Evolutionary conservation across 1,140 invertebrate genomes (phyloP), one percentile per base, ranked within the genome.

Genomic region (Aphelinus atriplicis): DNA sequence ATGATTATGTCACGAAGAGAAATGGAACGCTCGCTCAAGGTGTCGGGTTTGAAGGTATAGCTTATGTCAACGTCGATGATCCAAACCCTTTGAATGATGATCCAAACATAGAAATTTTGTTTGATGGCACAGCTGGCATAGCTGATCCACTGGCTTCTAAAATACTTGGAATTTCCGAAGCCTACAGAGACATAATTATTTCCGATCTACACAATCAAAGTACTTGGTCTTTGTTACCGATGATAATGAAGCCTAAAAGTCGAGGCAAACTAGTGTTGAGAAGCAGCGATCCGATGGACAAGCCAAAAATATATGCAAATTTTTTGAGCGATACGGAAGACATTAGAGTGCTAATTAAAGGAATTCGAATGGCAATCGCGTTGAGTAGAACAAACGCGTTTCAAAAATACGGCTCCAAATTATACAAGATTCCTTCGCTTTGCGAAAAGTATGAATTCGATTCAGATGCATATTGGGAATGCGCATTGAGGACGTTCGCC

Each of bases 391-490:
- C 65, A 7, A 56, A 56, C 7, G 50, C 53, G n/a, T 10, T 67
- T 7, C 50, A 67, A n/a, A 67, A 50, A 51, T 67, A 67, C 10
- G 43, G 43, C 3, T 67, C 65, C 1, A 9, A 67, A 9, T 46
- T 67, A 42, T 55, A n/a, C 7, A 7, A 42, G 2, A 45, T 67
- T 3, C 50, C 51, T 9, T 10, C 43, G 43, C 50, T 6, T 10
- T 67, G 65, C 53, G 43, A 45, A 9, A 7, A 55, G 55, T 55
- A 55, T 42, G 4, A 9, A 3, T 67, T 42, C 43, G 65, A 67
- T 42, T 55, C 65, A 1, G 65, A 67, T 6, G 50, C 9, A 6
- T 67, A 67, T 43, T 67, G 65, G 65, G 65, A 67, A 43, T 67
- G 65, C 53, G 65, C 65, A 3, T 4, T 56, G 2, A 43, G 65